Percentiles rank a stretch among this genome's conserved stretches.
Evolutionary conservation across 2,797 vertebrate species (phyloP).

Genomic region (Muscicapa comitata): DNA sequence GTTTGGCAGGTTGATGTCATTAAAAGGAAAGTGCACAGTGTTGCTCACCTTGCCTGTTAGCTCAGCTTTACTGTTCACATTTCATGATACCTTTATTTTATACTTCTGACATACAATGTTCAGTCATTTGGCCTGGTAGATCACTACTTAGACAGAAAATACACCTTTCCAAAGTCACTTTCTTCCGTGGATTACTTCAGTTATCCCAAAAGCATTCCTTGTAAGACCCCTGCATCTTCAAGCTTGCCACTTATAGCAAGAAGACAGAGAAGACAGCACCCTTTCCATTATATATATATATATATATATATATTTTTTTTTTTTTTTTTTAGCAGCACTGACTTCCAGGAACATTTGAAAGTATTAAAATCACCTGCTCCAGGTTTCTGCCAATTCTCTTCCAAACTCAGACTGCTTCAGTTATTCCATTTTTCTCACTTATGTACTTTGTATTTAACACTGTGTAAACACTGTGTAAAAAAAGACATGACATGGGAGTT

Average conservation of each 20-base stretch:
- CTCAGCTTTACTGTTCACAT: background rate
- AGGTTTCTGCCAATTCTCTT: constrained; percentile 11
- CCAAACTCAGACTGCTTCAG: background rate
- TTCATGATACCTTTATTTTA: background rate
- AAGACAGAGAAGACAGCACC: background rate
- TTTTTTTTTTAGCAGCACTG: background rate
- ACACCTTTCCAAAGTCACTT: background rate
- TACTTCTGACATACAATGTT: background rate
- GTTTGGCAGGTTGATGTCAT: background rate
- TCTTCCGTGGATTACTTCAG: background rate
- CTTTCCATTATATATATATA: background rate
- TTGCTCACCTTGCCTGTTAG: background rate
- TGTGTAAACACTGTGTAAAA: constrained; percentile 12
- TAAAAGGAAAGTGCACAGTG: background rate
- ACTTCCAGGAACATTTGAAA: constrained; percentile 53
- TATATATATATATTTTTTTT: too few relatives aligned
- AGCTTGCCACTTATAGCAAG: background rate
- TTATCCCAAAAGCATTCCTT: background rate
- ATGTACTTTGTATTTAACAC: constrained; percentile 3
- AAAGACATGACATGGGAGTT: background rate
- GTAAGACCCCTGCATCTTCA: background rate
- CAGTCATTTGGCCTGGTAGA: background rate
- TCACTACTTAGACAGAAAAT: background rate
- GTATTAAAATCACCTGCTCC: background rate
- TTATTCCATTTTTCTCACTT: constrained; percentile 28